Conservation (phyloP, 1,140 invertebrate species). For the Drosophila insularis region DNA sequence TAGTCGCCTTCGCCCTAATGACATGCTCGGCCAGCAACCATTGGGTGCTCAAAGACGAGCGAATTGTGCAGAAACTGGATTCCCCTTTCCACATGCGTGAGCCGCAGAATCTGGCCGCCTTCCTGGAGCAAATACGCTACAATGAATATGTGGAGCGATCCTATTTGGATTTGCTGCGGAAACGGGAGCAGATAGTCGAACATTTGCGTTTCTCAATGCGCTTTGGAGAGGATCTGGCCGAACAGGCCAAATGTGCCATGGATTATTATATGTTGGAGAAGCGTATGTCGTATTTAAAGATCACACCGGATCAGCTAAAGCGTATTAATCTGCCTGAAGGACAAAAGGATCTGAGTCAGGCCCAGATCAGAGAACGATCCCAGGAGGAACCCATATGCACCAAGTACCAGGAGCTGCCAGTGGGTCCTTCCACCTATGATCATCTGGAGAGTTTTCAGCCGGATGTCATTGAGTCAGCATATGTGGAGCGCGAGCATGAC, state of each 20-base stretch:
- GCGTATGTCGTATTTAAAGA: slow-evolving; percentile 65
- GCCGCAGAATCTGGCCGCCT: slow-evolving; percentile 90
- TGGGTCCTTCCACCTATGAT: slow-evolving; percentile 86
- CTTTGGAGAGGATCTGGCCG: slow-evolving; percentile 71
- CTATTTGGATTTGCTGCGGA: slow-evolving; percentile 65
- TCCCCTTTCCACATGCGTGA: slow-evolving; percentile 90
- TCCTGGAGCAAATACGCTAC: slow-evolving; percentile 90
- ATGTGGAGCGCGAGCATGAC: slow-evolving; percentile 86
- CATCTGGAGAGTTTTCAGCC: slow-evolving; percentile 89
- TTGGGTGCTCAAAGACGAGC: slow-evolving; percentile 73
- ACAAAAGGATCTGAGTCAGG: slow-evolving; percentile 35
- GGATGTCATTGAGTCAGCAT: slow-evolving; percentile 85
- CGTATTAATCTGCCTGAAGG: slow-evolving; percentile 67
- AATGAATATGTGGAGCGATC: slow-evolving; percentile 73
- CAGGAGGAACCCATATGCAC: slow-evolving; percentile 86
- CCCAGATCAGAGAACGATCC: slow-evolving; percentile 16
- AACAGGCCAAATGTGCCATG: slow-evolving; percentile 76
- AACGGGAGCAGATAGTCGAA: slow-evolving; percentile 71
- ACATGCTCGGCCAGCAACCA: slow-evolving; percentile 62
- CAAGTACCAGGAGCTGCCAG: slow-evolving; percentile 81
- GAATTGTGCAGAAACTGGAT: slow-evolving; percentile 84
- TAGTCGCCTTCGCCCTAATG: slow-evolving; percentile 44
- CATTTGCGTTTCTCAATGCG: slow-evolving; percentile 71
- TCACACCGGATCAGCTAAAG: slow-evolving; percentile 65
- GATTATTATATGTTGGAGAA: slow-evolving; percentile 73